Evolutionary conservation across 2,888 invertebrate species (phyloP).

Genomic region (Drosophila mayaguana): DNA sequence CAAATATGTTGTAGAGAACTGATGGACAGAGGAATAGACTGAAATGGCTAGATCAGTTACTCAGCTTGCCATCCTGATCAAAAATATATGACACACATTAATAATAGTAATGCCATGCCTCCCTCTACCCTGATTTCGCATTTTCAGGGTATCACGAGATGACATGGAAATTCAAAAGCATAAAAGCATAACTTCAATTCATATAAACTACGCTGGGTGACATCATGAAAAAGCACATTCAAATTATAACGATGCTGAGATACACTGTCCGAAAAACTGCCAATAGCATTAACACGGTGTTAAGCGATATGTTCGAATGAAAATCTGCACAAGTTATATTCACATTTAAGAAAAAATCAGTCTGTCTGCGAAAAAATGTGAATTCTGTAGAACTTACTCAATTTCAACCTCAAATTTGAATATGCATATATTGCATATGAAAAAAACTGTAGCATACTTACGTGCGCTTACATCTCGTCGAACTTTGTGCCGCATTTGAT

Average conservation of each 20-base stretch:
- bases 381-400: background rate
- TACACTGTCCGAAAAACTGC: background rate
- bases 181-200: background rate
- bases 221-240: background rate
- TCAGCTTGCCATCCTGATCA: background rate
- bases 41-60: background rate
- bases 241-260: background rate
- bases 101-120: background rate
- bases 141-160: background rate
- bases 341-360: background rate
- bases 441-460: conserved; percentile 44
- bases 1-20: no score
- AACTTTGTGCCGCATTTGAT: conserved; percentile 37
- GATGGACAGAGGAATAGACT: no score
- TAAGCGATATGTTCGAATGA: background rate
- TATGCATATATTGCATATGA: conserved; percentile 10
- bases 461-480: conserved; percentile 31
- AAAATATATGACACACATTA: background rate
- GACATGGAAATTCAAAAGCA: background rate
- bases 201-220: background rate
- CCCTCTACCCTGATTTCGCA: background rate
- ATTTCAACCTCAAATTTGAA: background rate
- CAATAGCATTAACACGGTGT: background rate
- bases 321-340: background rate
- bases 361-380: background rate